Evolutionary conservation across 2,797 vertebrate genomes (phyloP), one percentile per base, ranked within the genome.

Genomic region (Oreochromis mossambicus): DNA sequence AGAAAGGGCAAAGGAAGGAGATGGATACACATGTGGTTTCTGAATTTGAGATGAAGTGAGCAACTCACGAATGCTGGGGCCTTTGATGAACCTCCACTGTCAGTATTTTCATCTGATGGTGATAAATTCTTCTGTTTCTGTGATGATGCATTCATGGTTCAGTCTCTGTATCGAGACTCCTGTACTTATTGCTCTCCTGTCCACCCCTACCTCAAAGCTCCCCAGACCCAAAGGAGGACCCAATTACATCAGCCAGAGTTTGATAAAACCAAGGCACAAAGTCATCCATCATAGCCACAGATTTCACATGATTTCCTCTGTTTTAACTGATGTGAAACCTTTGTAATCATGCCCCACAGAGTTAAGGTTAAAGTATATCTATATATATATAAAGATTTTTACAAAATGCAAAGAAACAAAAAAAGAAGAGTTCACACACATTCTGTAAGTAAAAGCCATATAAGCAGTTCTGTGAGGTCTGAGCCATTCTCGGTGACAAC

Each of bases 181-280:
- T 29, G 17, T n/a, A 11, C 48, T 50, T 50, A 50, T 50, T 50
- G 48, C 19, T 51, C 66, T 26, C 8, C 13, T 8, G 10, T 63
- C 21, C 66, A 43, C 38, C 19, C 8, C 21, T 55, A 55, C 24
- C 54, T 24, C 54, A 54, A 21, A 26, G 38, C 38, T 4, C 4
- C 66, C 14, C 63, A 24, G n/a, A 26, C 4, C 32, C 26, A 10
- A 29, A 61, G 77, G 19, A 34, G 41, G 79, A 88, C 91, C 78
- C 73, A 80, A 88, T 93, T 84, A 89, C 83, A 82, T 56, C 6
- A 38, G 55, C 77, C 82, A 54, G 77, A 24, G 55, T 80, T 68
- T 80, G 85, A 91, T 91, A 85, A 89, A 84, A 87, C 61, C 48
- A 56, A 58, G 50, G 78, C 86, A 82, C 48, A 17, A 19, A 79